These are phyloP conservation scores for Arvicanthis niloticus DNA, from an alignment of 2,113 vertebrate species.

Conservation along the genomic window DNA sequence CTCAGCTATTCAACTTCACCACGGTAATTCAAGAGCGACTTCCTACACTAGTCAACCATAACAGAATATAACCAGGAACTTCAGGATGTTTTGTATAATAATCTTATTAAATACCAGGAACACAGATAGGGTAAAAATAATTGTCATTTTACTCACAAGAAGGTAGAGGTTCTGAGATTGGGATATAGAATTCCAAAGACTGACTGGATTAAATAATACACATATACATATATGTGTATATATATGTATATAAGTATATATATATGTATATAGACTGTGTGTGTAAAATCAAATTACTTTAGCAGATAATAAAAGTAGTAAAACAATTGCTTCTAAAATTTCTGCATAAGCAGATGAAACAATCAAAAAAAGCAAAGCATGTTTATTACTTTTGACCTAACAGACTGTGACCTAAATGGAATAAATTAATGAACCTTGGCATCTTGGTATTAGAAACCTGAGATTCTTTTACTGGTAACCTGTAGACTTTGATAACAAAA, in stretches of 20 bases:
- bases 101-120: neutral
- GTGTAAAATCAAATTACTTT: neutral
- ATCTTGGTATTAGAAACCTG: neutral
- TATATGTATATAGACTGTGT: neutral
- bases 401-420: neutral
- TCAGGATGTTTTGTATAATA: neutral
- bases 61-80: neutral
- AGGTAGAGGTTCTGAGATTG: neutral
- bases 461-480: neutral
- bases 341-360: neutral
- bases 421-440: neutral
- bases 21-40: neutral
- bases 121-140: neutral
- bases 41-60: neutral
- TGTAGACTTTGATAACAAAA: conserved; percentile 29
- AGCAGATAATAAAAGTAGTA: neutral
- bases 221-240: no score
- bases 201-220: neutral
- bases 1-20: neutral
- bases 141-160: neutral
- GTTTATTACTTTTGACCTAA: neutral
- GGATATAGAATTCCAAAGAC: neutral
- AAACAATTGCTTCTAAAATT: neutral
- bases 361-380: neutral
- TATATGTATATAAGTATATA: no score